Evolutionary conservation across 1,140 invertebrate genomes (phyloP), one percentile per base, ranked within the genome.

Genomic region (Panulirus ornatus): DNA sequence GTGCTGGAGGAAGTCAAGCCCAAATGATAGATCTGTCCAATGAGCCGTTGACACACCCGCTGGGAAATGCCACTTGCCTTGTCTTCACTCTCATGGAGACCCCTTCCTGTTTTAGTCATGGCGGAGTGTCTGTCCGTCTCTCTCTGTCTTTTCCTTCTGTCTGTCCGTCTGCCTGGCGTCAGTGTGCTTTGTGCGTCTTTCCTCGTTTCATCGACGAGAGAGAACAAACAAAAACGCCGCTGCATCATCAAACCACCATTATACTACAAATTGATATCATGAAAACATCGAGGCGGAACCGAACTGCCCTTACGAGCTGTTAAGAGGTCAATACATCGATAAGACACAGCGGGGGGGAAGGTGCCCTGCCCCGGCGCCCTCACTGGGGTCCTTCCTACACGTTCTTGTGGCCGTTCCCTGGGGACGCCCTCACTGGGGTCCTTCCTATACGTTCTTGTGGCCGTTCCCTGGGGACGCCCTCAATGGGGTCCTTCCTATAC

Each of bases 251-350:
- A 75, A 42, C 19, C 36, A 14, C 38, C 73, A 42, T 75, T 75
- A 75, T 38, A 75, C 73, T 75, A 75, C 73, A 75, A 75, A 75
- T 75, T 75, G 73, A 19, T 75, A 75, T 75, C 73, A 75, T 19
- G 73, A 36, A 30, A 75, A 75, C 36, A 75, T 38, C 42, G 36
- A n/a, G 73, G 73, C 42, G 73, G 73, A 75, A 75, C 73, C 73
- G 40, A 75, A 38, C 36, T 38, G 73, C 73, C 73, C 27, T 75
- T 75, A 75, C 73, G 73, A 75, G 36, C 73, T 75, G 73, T 75
- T 75, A 75, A 75, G 36, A 40, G 73, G 73, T 75, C 42, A 40
- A 75, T 75, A 40, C 19, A 75, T 75, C 38, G 34, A 16, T 75
- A 75, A 75, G 40, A 75, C 36, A 42, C 73, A 38, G 38, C 73